These are phyloP conservation scores for Scylla paramamosain DNA, from an alignment of 1,140 invertebrate species.

Conservation along the genomic window DNA sequence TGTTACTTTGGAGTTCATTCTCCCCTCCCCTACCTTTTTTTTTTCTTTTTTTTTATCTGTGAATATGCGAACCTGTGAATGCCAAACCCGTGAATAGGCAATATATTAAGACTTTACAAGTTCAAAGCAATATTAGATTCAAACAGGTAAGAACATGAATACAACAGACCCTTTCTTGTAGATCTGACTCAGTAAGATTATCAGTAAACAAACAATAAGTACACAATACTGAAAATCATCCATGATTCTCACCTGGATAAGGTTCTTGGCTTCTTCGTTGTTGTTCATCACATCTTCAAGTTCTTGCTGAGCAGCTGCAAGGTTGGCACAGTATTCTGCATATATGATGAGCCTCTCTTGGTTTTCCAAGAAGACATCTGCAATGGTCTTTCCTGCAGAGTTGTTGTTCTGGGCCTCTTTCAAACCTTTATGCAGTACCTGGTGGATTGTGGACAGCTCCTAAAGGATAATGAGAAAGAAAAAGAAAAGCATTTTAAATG, in stretches of 20 bases:
- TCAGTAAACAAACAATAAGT: too few species aligned
- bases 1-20: too few species aligned
- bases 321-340: constrained; percentile 96
- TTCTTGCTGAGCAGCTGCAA: constrained; percentile 89
- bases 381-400: constrained; percentile 77
- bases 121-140: too few species aligned
- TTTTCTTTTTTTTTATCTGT: too few species aligned
- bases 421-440: constrained; percentile 90
- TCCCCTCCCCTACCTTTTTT: too few species aligned
- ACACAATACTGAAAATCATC: background rate
- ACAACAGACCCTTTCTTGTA: too few species aligned
- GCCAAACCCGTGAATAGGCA: too few species aligned
- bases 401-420: constrained; percentile 83
- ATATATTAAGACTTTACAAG: too few species aligned
- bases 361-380: constrained; percentile 90
- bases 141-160: too few species aligned
- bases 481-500: background rate
- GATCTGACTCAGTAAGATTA: too few species aligned
- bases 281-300: constrained; percentile 88
- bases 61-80: too few species aligned
- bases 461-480: constrained; percentile 79
- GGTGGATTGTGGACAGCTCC: constrained; percentile 93
- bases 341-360: constrained; percentile 95
- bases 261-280: constrained; percentile 83
- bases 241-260: constrained; percentile 81